Conservation (phyloP, 92 coral and sea anemone species). For the Epizoanthus scotinus region DNA sequence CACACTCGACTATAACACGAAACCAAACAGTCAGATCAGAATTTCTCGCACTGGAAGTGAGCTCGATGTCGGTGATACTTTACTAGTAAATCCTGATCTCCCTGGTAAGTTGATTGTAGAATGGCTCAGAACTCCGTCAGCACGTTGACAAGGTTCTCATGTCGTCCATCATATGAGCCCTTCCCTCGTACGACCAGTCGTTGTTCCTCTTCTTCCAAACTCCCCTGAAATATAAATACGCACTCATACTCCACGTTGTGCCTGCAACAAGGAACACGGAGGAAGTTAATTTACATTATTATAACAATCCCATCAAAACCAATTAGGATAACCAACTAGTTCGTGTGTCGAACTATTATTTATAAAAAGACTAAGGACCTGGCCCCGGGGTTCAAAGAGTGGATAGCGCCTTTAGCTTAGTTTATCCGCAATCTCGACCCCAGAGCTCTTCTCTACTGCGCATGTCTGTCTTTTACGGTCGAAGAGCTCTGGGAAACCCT, state of each 20-base stretch:
- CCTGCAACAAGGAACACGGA: conserved; percentile 43
- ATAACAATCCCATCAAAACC: neutral
- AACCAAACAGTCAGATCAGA: neutral
- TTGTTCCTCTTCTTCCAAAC: conserved; percentile 83
- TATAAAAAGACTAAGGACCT: no score
- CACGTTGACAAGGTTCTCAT: conserved; percentile 87
- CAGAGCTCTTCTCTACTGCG: no score
- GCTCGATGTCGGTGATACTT: neutral
- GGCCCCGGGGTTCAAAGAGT: no score
- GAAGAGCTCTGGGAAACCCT: no score
- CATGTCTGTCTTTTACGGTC: no score
- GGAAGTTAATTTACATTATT: neutral
- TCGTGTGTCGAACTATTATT: neutral
- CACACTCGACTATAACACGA: neutral
- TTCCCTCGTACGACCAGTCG: conserved; percentile 75
- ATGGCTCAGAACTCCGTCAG: conserved; percentile 41
- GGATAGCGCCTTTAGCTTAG: no score
- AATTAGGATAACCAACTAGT: neutral
- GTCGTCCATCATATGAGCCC: conserved; percentile 91
- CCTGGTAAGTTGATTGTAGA: neutral
- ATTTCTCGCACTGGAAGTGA: no score
- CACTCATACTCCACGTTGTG: conserved; percentile 94
- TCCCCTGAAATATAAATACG: conserved; percentile 75
- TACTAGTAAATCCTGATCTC: neutral
- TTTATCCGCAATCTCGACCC: no score